phyloP scores from a whole-genome alignment of 2,113 vertebrate species.

The Platanista minor region DNA sequence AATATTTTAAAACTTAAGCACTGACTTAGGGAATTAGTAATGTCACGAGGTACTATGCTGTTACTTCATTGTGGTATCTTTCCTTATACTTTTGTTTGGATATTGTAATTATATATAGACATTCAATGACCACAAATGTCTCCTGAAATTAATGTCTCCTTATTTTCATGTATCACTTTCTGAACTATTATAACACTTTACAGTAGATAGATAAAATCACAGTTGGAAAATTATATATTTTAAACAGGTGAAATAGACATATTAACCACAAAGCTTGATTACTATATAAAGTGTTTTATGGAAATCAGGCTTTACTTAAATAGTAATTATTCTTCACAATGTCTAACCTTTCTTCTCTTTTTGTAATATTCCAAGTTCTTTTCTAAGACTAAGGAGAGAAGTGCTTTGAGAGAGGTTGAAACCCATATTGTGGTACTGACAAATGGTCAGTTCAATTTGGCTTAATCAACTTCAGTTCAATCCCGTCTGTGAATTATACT shows the following conservation, averaged over 20 bases:
- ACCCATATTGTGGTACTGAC: background rate
- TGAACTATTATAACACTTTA: background rate
- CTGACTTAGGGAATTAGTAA: background rate
- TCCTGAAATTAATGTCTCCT: background rate
- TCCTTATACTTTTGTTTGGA: constrained; percentile 10
- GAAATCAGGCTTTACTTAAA: background rate
- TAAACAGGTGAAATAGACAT: background rate
- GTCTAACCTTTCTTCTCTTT: background rate
- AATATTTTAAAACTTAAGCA: background rate
- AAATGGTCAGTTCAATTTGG: background rate
- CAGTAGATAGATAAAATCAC: background rate
- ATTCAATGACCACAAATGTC: background rate
- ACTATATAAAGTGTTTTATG: background rate
- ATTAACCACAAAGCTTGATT: background rate
- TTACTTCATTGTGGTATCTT: background rate
- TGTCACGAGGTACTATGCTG: background rate
- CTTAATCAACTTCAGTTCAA: background rate
- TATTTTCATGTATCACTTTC: background rate
- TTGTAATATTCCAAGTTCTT: background rate
- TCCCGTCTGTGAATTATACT: background rate
- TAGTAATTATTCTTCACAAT: background rate
- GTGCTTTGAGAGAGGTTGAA: background rate
- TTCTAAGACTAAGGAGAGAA: background rate
- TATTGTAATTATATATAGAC: background rate
- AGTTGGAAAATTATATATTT: background rate